phyloP scores from a whole-genome alignment of 2,888 invertebrate genomes.

The Eueremaeus valkanovi region DNA sequence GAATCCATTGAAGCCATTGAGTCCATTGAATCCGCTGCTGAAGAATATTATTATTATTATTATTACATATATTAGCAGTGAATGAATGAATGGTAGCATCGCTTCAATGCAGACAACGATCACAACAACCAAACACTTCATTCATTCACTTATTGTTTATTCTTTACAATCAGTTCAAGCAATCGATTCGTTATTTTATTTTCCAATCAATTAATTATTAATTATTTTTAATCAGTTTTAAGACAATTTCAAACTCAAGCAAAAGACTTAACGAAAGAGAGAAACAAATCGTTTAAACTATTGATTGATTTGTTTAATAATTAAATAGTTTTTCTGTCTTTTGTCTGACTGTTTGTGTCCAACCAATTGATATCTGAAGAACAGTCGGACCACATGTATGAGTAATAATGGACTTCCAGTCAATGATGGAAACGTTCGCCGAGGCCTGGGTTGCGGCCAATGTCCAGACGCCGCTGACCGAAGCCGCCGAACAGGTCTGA shows the following conservation, averaged over 20 bases:
- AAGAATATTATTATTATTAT: too few relatives aligned
- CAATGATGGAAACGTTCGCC: conserved; percentile 96
- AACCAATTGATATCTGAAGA: neutral
- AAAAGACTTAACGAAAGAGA: too few relatives aligned
- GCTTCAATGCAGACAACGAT: too few relatives aligned
- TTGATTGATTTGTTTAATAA: neutral
- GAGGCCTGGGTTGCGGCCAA: conserved; percentile 95
- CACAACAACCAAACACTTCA: too few relatives aligned
- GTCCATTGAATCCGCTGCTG: too few relatives aligned
- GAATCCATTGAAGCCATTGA: too few relatives aligned
- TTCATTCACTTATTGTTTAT: too few relatives aligned
- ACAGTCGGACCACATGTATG: neutral
- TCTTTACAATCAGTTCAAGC: too few relatives aligned
- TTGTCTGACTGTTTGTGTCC: neutral
- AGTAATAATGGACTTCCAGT: conserved; percentile 86
- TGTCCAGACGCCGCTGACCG: conserved; percentile 55
- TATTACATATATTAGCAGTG: too few relatives aligned
- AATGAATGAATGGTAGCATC: too few relatives aligned
- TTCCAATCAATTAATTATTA: neutral
- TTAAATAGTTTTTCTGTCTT: neutral
- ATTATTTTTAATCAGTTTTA: neutral
- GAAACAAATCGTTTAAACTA: too few relatives aligned
- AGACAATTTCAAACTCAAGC: too few relatives aligned
- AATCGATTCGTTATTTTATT: neutral
- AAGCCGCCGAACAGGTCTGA: conserved; percentile 45